phyloP scores from a whole-genome alignment of 1,140 invertebrate genomes.

The Cherax destructor region DNA sequence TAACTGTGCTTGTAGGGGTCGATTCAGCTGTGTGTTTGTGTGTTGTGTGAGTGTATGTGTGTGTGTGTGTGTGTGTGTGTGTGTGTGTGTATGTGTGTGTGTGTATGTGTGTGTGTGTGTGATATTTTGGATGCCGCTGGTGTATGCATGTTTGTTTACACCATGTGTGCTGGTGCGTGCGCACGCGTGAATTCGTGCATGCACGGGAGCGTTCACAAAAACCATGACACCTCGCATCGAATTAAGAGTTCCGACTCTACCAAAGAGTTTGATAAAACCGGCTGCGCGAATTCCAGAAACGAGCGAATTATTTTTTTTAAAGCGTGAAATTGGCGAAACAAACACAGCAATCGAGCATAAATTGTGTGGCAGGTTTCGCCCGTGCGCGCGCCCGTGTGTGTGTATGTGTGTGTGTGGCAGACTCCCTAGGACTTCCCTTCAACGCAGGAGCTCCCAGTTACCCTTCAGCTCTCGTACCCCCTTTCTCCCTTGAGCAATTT shows the following conservation, averaged over 20 bases:
- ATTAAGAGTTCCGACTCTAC: neutral
- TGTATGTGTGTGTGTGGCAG: constrained; percentile 4
- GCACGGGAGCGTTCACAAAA: neutral
- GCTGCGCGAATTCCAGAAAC: neutral
- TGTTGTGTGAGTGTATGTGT: neutral
- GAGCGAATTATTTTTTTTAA: constrained; percentile 7
- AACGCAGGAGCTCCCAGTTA: neutral
- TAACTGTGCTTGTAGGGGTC: too few relatives aligned
- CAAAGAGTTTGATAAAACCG: neutral
- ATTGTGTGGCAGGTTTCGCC: constrained; percentile 9
- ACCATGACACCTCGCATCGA: neutral
- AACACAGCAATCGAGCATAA: constrained; percentile 48
- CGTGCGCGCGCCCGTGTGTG: too few relatives aligned
- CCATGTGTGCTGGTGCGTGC: too few relatives aligned
- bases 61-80: too few relatives aligned
- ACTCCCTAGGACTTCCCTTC: neutral
- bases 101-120: neutral
- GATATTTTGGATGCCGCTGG: too few relatives aligned
- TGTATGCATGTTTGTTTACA: too few relatives aligned
- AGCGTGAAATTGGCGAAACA: constrained; percentile 41
- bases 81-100: neutral
- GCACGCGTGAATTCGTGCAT: neutral
- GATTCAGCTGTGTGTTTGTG: neutral
- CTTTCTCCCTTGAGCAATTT: neutral
- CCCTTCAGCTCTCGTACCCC: neutral